A percentile compares a stretch with the other conserved stretches of the same genome.
Conservation (phyloP, 1,140 invertebrate genomes). For the Mamestra configurata region DNA sequence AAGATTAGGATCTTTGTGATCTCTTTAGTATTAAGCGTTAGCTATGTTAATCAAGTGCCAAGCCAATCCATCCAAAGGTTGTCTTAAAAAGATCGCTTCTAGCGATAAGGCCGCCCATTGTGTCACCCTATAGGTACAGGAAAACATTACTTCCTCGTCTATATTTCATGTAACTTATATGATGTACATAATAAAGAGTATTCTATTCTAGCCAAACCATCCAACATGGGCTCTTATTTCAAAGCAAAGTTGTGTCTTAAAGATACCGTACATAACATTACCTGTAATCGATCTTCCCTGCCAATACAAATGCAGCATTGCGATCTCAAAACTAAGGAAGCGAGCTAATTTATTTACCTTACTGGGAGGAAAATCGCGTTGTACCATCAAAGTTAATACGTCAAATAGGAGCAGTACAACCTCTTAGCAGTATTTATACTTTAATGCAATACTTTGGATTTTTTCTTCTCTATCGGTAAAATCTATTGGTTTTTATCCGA, state of each 20-base stretch:
- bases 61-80: no score
- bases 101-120: no score
- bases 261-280: not conserved
- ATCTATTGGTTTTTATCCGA: not conserved
- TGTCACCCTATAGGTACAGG: no score
- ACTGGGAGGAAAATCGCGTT: not conserved
- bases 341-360: slow-evolving; percentile 17
- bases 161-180: no score
- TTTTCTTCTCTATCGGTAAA: not conserved
- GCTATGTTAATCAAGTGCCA: no score
- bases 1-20: no score
- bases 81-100: no score
- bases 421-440: not conserved
- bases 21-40: no score
- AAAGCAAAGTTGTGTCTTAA: not conserved
- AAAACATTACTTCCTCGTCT: no score
- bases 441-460: not conserved
- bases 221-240: not conserved
- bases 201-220: no score
- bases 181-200: no score
- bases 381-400: not conserved
- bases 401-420: not conserved
- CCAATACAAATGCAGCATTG: slow-evolving; percentile 18
- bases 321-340: slow-evolving; percentile 10
- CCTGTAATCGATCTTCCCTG: slow-evolving; percentile 4